Conservation (phyloP, 2,797 vertebrate species). For the Acrossocheilus fasciatus region DNA sequence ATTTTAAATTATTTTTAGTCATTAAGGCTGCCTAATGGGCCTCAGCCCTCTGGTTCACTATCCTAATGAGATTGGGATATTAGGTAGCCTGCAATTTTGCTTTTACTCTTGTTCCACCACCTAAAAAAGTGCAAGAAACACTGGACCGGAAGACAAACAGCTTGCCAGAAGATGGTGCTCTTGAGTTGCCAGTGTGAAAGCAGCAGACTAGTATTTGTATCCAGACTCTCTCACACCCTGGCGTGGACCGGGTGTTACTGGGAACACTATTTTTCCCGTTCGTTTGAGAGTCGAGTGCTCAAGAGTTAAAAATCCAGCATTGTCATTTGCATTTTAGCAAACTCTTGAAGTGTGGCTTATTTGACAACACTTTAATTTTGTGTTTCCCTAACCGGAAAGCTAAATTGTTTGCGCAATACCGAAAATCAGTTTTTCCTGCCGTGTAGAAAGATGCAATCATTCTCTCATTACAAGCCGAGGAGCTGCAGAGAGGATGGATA, state of each 20-base stretch:
- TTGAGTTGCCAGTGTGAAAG: constrained; percentile 69
- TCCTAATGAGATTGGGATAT: not conserved
- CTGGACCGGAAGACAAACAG: not conserved
- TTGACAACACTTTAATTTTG: constrained; percentile 59
- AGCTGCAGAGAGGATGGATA: constrained; percentile 67
- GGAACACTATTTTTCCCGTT: not conserved
- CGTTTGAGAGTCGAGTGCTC: not conserved
- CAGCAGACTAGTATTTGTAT: not conserved
- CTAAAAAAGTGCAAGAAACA: not conserved
- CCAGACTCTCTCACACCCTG: not conserved
- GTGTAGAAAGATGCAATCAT: constrained; percentile 76
- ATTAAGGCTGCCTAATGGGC: not conserved
- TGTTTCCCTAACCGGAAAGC: constrained; percentile 56
- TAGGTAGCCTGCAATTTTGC: not conserved
- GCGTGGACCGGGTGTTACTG: not conserved
- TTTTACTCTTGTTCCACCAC: not conserved
- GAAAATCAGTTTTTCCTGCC: constrained; percentile 73
- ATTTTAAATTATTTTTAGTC: not conserved
- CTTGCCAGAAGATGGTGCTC: constrained; percentile 78
- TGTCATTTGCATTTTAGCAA: constrained; percentile 29
- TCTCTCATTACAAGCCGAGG: constrained; percentile 71
- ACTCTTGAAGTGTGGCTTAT: constrained; percentile 38
- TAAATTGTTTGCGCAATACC: constrained; percentile 71
- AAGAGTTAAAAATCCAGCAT: constrained; percentile 1
- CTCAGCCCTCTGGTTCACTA: not conserved